Conservation (phyloP, 2,888 invertebrate species). For the Rugalucina vietnamica region DNA sequence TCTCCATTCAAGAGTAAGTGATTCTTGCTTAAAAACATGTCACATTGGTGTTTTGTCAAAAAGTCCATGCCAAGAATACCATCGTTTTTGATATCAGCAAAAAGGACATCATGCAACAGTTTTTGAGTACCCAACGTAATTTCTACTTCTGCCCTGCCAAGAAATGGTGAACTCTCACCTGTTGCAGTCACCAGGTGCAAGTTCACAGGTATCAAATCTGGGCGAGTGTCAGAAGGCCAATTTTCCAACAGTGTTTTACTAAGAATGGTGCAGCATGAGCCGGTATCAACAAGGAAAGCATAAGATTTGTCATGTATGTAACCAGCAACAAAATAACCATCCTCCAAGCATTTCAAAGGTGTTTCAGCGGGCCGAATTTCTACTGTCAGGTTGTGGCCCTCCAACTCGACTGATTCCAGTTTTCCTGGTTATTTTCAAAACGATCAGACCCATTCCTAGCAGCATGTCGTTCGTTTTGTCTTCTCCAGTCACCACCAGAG, state of each 20-base stretch:
- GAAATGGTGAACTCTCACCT: conserved; percentile 37
- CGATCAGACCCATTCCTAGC: background rate
- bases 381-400: conserved; percentile 25
- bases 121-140: conserved; percentile 16
- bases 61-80: background rate
- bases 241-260: background rate
- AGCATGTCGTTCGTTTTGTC: too few species aligned
- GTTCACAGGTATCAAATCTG: background rate
- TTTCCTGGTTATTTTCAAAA: too few species aligned
- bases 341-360: background rate
- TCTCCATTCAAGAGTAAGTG: background rate
- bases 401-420: too few species aligned
- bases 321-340: conserved; percentile 16
- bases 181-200: conserved; percentile 35
- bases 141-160: conserved; percentile 17
- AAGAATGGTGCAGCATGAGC: conserved; percentile 21
- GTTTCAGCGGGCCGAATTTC: background rate
- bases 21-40: background rate
- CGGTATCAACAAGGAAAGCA: conserved; percentile 26
- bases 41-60: background rate
- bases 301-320: background rate
- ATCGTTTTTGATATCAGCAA: background rate
- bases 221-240: background rate
- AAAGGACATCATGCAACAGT: conserved; percentile 10
- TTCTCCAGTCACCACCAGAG: background rate